Base-by-base conservation (phyloP, 1,140 invertebrate genomes). In the Pseudomyrmex cubaensis region DNA sequence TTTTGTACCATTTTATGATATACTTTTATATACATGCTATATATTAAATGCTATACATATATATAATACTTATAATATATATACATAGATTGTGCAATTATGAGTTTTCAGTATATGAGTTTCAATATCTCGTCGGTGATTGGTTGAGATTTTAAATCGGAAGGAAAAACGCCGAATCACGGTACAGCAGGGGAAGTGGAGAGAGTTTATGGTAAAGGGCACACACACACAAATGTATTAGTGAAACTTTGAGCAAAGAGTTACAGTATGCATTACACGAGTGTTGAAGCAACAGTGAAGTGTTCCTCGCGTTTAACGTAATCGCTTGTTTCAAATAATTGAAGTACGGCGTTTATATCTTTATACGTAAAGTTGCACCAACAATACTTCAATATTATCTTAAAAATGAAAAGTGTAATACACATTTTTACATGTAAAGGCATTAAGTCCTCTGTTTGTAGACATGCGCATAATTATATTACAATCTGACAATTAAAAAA, bases 201-300 rank as follows among this genome's bases (percentile, higher is more conserved):
- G 76, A 80, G 15, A 52, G 76, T 80, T 44, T 59, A 35, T 48
- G 63, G 76, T 80, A 80, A 80, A 80, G 44, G 76, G 20, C 54
- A 70, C 56, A 72, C 54, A 70, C 56, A 72, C 70, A 80, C 64
- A 35, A 35, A 76, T 80, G 25, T 25, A 25, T 25, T 4, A 20
- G 22, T 20, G 66, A 72, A 72, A 80, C 54, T 70, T 80, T 72
- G 5, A 17, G 15, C 20, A 15, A 67, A 66, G 25, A 54, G 54
- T 22, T 56, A 59, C 76, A 80, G 76, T 80, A 46, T 46, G 66
- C 44, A 54, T 80, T 72, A 44, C 46, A 80, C n/a, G 76, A 78
- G 66, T 80, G 12, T 15, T 46, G 54, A 72, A 80, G 54, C 54
- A 80, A 72, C 66, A 72, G 2, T 56, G 9, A 15, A 52, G 57